Conservation (phyloP, 1,140 invertebrate genomes). For the Caligus rogercresseyi region DNA sequence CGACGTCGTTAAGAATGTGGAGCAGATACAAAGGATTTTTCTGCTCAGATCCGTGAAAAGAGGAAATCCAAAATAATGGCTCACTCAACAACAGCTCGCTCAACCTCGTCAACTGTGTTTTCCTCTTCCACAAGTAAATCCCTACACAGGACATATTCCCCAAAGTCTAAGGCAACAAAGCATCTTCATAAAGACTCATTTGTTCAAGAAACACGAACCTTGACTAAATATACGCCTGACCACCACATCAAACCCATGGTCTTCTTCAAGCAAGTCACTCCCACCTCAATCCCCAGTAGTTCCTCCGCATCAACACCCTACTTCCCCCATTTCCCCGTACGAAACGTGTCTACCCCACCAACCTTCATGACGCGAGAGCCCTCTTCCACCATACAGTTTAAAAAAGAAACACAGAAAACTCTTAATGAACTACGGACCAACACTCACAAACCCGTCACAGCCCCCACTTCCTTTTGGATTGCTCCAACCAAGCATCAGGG, state of each 20-base stretch:
- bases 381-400: neutral
- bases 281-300: neutral
- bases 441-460: too few species aligned
- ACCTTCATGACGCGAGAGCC: neutral
- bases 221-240: neutral
- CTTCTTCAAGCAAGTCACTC: neutral
- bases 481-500: too few species aligned
- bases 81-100: neutral
- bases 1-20: neutral
- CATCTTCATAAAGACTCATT: neutral
- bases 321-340: neutral
- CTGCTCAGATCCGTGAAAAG: neutral
- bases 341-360: neutral
- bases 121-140: neutral
- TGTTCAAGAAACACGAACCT: neutral
- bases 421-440: too few species aligned
- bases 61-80: neutral
- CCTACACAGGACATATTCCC: neutral
- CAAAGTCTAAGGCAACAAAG: neutral
- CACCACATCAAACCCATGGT: neutral
- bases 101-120: neutral
- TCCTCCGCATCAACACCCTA: neutral
- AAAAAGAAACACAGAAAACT: too few species aligned
- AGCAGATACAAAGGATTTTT: neutral
- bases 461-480: too few species aligned